A percentile compares a stretch with the other conserved stretches of the same genome.
These are phyloP conservation scores for Aulostomus chinensis DNA, from an alignment of 2,797 vertebrate species.

Conservation along the genomic window DNA sequence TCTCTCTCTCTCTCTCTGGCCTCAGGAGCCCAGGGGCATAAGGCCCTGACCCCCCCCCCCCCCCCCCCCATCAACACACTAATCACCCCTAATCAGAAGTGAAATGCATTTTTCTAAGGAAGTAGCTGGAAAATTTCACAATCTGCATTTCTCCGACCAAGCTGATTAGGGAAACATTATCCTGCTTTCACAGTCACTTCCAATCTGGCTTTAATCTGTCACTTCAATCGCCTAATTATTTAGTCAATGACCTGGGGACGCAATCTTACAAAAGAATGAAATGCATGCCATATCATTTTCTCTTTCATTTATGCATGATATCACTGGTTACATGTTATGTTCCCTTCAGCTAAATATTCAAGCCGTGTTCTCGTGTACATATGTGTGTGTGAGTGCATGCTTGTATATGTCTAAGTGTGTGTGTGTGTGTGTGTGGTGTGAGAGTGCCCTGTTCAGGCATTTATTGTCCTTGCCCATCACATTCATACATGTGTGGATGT, in stretches of 20 bases:
- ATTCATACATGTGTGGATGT: conserved; percentile 44
- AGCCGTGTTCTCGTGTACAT: conserved; percentile 47
- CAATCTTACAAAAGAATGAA: conserved; percentile 84
- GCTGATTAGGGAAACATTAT: conserved; percentile 89
- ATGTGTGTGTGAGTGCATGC: conserved; percentile 3
- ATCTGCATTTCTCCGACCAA: conserved; percentile 87
- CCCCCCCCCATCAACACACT: conserved; percentile 66
- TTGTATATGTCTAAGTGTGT: no score
- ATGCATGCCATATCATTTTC: conserved; percentile 80
- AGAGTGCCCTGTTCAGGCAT: conserved; percentile 25
- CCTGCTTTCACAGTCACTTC: conserved; percentile 87
- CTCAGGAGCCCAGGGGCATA: conserved; percentile 65
- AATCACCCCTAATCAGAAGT: conserved; percentile 84
- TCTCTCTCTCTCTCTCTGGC: conserved; percentile 39
- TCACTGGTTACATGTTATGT: conserved; percentile 70
- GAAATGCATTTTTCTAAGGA: conserved; percentile 89
- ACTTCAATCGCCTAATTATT: conserved; percentile 87
- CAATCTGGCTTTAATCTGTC: conserved; percentile 89
- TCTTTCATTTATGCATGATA: conserved; percentile 79
- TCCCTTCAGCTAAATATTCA: conserved; percentile 70
- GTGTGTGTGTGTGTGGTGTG: conserved; percentile 8
- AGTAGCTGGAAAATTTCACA: conserved; percentile 90
- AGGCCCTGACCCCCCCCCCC: conserved; percentile 64
- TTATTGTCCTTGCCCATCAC: conserved; percentile 57
- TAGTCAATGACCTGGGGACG: conserved; percentile 84